Evolutionary conservation across 2,888 invertebrate genomes (phyloP), one percentile per base, ranked within the genome.

Genomic region (Thymelicus acteon): DNA sequence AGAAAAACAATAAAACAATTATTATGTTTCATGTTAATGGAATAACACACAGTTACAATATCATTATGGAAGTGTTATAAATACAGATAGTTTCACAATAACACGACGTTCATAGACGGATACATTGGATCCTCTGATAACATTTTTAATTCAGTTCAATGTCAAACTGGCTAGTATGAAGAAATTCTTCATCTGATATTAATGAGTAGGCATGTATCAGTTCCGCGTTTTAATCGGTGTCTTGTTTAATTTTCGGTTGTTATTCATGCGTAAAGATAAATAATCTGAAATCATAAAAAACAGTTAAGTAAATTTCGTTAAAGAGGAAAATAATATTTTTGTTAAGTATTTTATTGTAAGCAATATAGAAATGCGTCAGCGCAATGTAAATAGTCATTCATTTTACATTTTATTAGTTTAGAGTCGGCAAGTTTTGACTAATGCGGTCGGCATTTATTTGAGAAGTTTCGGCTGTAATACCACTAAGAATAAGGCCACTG

Each of bases 101-200:
- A 91, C 74, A 70, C 71, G 65, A 72, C 75, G 75, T 76, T 77
- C 76, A 82, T 80, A 79, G 81, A 85, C 85, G 82, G 85, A 84
- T 80, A 80, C 82, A 86, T 85, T 80, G 82, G 83, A 86, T 86
- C 85, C 87, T 86, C 81, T 84, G 90, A 92, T 92, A 91, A 90
- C 85, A 79, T 78, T 84, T 76, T 76, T 74, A 87, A 90, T 90
- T 90, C 85, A 86, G 90, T 90, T 88, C 92, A 92, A 92, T 92
- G 92, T 90, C 90, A 88, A 80, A 84, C 60, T 67, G 66, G 75
- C 79, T 78, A 77, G 81, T 86, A 86, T 91, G 86, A 88, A 89
- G 90, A 89, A 91, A 91, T 89, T 87, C 79, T 82, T 84, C 71
- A 71, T 71, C 70, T 71, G 71, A 71, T 71, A 65, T 54, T 37